Evolutionary conservation across 2,797 vertebrate species (phyloP).

Genomic region (Poeciliopsis gracilis): DNA sequence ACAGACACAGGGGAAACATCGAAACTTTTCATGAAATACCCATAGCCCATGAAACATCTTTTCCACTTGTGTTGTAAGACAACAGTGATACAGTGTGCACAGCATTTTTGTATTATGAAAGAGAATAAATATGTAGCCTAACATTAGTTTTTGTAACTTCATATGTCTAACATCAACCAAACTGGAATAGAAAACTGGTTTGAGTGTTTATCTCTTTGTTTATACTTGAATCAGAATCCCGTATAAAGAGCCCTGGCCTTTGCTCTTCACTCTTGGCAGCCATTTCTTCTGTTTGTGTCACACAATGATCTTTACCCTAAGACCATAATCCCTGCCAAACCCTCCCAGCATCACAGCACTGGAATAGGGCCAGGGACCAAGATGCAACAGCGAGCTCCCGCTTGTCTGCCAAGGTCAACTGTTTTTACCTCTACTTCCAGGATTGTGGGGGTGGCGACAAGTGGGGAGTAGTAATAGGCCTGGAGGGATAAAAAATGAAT

Average conservation of each 20-base stretch:
- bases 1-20: neutral
- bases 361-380: constrained; percentile 52
- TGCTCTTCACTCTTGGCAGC: constrained; percentile 61
- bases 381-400: constrained; percentile 42
- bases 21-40: neutral
- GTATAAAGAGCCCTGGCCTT: constrained; percentile 40
- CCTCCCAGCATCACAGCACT: constrained; percentile 52
- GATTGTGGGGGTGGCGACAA: constrained; percentile 22
- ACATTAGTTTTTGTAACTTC: neutral
- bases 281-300: constrained; percentile 50
- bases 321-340: constrained; percentile 67
- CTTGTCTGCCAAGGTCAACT: constrained; percentile 70
- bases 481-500: constrained; percentile 20
- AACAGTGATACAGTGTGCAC: neutral
- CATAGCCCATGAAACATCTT: neutral
- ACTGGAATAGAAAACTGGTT: neutral
- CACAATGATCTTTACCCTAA: constrained; percentile 71
- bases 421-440: constrained; percentile 66
- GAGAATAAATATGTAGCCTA: neutral
- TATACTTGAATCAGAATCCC: constrained; percentile 15
- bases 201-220: constrained; percentile 15
- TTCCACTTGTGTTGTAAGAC: neutral
- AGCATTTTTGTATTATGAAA: neutral
- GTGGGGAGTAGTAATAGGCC: constrained; percentile 18
- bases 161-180: neutral